Evolutionary conservation across 2,888 invertebrate genomes (phyloP).

Genomic region (Ophion ellenae): DNA sequence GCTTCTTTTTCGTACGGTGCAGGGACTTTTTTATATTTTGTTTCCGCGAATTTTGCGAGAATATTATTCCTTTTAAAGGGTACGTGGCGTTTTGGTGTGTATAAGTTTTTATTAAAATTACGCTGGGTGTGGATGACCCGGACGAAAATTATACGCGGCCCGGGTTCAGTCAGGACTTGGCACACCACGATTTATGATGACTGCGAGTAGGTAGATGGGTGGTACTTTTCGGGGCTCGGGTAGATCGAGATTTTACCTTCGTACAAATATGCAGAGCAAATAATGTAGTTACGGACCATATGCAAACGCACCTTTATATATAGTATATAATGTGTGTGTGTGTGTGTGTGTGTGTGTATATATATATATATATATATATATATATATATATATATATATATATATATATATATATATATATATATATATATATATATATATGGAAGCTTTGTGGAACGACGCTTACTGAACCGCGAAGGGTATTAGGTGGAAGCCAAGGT

Average conservation of each 20-base stretch:
- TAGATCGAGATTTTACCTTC: neutral
- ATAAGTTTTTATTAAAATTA: too few relatives aligned
- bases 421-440: neutral
- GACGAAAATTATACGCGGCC: neutral
- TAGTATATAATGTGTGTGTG: too few relatives aligned
- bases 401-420: neutral
- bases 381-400: neutral
- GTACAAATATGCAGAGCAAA: neutral
- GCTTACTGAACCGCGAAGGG: constrained; percentile 47
- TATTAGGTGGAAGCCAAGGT: constrained; percentile 63
- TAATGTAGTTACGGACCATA: neutral
- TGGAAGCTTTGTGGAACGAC: constrained; percentile 13
- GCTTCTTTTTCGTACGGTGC: too few relatives aligned
- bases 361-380: neutral
- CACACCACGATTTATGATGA: neutral
- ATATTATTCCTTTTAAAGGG: too few relatives aligned
- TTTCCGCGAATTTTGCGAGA: too few relatives aligned
- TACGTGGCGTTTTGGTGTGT: neutral
- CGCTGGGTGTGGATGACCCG: neutral
- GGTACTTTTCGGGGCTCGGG: constrained; percentile 6
- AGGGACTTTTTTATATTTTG: too few relatives aligned
- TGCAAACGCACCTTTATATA: neutral
- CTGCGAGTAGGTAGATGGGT: neutral
- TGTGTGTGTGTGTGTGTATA: too few relatives aligned
- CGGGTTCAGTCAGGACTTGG: neutral